phyloP scores from a whole-genome alignment of 1,140 invertebrate genomes.

The Anastrepha obliqua region DNA sequence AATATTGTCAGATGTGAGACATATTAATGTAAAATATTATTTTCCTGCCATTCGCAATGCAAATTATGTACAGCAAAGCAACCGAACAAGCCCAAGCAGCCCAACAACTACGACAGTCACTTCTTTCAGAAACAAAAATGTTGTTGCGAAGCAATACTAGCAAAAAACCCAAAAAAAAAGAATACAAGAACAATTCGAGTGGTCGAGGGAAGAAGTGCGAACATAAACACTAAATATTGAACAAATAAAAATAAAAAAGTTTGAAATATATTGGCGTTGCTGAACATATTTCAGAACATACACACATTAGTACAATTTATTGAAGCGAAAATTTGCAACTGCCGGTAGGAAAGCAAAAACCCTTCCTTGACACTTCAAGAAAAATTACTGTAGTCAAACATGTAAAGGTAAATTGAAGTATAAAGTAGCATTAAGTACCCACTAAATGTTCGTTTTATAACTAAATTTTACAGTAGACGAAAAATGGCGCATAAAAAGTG shows the following conservation, averaged over 20 bases:
- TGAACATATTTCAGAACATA: neutral
- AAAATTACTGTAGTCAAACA: neutral
- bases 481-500: conserved; percentile 36
- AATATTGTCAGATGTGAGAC: no score
- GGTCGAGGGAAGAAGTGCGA: neutral
- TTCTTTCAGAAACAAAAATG: no score
- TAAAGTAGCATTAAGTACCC: neutral
- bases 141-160: neutral
- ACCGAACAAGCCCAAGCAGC: no score
- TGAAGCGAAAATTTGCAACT: neutral
- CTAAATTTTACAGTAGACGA: neutral
- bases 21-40: no score
- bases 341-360: neutral
- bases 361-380: neutral
- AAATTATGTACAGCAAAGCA: no score
- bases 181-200: neutral
- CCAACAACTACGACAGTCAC: no score
- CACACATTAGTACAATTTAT: neutral
- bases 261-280: neutral
- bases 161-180: neutral
- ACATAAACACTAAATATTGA: neutral
- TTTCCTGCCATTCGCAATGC: no score
- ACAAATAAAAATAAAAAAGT: neutral
- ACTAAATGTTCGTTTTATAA: conserved; percentile 23
- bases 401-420: conserved; percentile 7